Evolutionary conservation across 30 jellyfish, hydroid and myxozoan species (phyloP), one percentile per base, ranked within the genome.

Genomic region (Aurelia aurita): DNA sequence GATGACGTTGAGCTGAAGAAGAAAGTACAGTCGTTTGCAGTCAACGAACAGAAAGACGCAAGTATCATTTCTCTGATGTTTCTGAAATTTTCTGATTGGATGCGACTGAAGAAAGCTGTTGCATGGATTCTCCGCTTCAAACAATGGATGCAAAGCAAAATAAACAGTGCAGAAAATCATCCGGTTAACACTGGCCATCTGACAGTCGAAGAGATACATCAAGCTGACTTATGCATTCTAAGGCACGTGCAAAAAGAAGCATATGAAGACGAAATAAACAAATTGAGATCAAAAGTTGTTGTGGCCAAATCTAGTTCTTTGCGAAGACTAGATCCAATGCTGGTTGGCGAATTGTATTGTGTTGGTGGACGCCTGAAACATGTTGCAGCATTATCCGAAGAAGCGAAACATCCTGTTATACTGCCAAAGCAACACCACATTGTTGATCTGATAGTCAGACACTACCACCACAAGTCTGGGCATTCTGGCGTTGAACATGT

Each of bases 401-500:
- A 74, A 57, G 32, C 32, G 55, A 74, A 57, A 31, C 82, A 74
- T 57, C 87, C 87, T 49, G 39, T 53, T 21, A 53, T 74, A 21
- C 78, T 74, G n/a, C 78, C 87, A 18, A 74, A 74, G 31, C 59
- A 46, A 11, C 82, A 74, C 26, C 79, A 74, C 54, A n/a, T 74
- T 16, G 59, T 46, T 22, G 82, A 74, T 26, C 39, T 57, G 63
- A 74, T 74, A 53, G 58, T 74, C 39, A 18, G 55, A 54, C 78
- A 57, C 26, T 49, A 29, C 26, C 87, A 74, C 53, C 5, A 57
- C 27, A 31, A 49, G 55, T 57, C 60, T 53, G 78, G 60, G 10
- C 82, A 57, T 26, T 27, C 67, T 49, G 82, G 87, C 60, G 60
- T 34, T 26, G 32, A 49, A 49, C 73, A 74, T 57, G 63, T 57